Conservation (phyloP, 1,140 invertebrate genomes). For the Cydia pomonella region DNA sequence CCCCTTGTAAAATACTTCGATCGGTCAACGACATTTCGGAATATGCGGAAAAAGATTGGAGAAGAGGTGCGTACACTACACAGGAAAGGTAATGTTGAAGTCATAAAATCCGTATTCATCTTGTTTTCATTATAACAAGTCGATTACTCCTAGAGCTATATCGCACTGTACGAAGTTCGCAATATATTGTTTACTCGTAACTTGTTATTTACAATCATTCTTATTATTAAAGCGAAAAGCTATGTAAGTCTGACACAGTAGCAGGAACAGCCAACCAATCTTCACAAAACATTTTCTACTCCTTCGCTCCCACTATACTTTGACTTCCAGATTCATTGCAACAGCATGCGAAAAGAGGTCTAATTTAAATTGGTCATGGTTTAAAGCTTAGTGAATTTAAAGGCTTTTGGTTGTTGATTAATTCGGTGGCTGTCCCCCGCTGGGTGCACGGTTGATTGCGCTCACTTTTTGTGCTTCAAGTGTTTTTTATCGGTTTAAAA, state of each 20-base stretch:
- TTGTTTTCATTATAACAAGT: no score
- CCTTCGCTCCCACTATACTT: background rate
- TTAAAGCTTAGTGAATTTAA: slow-evolving; percentile 47
- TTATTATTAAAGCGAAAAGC: background rate
- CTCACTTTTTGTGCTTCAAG: slow-evolving; percentile 47
- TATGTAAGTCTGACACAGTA: background rate
- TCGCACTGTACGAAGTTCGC: no score
- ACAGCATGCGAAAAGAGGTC: background rate
- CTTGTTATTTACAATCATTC: background rate
- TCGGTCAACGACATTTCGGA: no score
- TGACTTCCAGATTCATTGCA: background rate
- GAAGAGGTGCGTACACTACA: no score
- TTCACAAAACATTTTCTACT: background rate
- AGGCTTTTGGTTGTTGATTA: slow-evolving; percentile 72
- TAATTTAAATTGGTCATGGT: background rate
- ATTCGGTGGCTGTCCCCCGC: slow-evolving; percentile 68
- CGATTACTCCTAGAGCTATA: no score
- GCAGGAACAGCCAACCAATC: background rate
- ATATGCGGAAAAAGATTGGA: no score
- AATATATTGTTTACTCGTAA: background rate
- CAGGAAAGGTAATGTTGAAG: no score
- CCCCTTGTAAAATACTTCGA: no score
- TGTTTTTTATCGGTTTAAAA: slow-evolving; percentile 38
- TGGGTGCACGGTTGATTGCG: slow-evolving; percentile 67
- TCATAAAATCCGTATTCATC: no score